Conservation (phyloP, 2,113 vertebrate species). For the Rhinoptilus africanus region DNA sequence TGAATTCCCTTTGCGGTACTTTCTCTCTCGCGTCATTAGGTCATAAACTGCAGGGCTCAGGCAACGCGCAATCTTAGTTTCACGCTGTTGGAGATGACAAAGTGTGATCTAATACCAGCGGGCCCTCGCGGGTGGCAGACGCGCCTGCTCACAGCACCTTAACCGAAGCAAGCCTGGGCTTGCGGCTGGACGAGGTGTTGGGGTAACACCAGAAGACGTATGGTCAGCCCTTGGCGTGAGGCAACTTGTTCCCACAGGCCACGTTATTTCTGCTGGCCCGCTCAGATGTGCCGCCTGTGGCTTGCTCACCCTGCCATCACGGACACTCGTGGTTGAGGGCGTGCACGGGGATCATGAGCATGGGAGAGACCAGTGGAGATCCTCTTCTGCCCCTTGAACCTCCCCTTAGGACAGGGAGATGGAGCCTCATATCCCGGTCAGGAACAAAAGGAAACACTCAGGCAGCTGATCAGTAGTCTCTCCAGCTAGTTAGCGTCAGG, state of each 20-base stretch:
- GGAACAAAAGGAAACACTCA: not conserved
- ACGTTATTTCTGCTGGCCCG: not conserved
- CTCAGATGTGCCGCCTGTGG: not conserved
- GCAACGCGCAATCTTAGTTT: not conserved
- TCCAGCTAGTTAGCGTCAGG: not conserved
- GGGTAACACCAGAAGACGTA: not conserved
- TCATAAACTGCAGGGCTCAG: not conserved
- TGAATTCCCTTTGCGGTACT: not conserved
- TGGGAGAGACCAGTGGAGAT: not conserved
- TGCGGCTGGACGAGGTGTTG: not conserved
- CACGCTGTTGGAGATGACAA: not conserved
- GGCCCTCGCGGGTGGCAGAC: not conserved
- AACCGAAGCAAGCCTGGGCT: not conserved
- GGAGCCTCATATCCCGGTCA: not conserved
- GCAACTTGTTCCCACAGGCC: not conserved
- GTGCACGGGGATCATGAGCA: not conserved
- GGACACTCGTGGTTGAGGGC: not conserved
- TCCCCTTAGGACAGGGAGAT: not conserved
- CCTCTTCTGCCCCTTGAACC: not conserved
- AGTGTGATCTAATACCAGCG: not conserved
- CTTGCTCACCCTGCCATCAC: not conserved
- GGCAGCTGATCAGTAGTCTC: not conserved
- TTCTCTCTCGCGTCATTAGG: not conserved
- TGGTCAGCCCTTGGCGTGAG: not conserved
- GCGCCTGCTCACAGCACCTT: accelerated